phyloP scores from a whole-genome alignment of 1,140 invertebrate species.

The Bathynomus jamesi region DNA sequence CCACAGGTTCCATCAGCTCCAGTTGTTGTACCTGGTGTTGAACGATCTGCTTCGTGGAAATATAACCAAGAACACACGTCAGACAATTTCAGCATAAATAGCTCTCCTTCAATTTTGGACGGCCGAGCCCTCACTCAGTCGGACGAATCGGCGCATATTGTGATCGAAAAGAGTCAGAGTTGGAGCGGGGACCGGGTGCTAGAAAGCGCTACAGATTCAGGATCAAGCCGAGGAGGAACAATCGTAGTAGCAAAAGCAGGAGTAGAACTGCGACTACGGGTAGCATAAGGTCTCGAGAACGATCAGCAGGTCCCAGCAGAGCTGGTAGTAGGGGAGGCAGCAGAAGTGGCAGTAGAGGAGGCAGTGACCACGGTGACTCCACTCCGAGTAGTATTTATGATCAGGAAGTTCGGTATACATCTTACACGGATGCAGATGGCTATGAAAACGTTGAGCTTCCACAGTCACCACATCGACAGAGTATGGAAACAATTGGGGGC shows the following conservation, averaged over 20 bases:
- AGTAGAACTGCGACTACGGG: not conserved
- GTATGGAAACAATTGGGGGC: no score
- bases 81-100: conserved; percentile 8
- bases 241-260: conserved; percentile 8
- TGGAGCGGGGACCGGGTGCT: conserved; percentile 17
- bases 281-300: conserved; percentile 4
- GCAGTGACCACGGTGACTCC: conserved; percentile 18
- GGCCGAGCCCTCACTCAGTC: conserved; percentile 1
- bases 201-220: conserved; percentile 19
- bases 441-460: conserved; percentile 20
- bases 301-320: not conserved
- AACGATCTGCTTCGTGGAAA: conserved; percentile 12
- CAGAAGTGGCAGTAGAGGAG: conserved; percentile 6
- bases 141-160: not conserved
- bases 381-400: conserved; percentile 20
- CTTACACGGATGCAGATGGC: conserved; percentile 11
- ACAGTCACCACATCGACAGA: no score
- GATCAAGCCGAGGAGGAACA: conserved; percentile 11
- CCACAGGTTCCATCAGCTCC: not conserved
- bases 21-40: conserved; percentile 1
- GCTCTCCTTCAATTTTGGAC: conserved; percentile 18
- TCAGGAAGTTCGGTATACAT: conserved; percentile 9
- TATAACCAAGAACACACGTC: conserved; percentile 10
- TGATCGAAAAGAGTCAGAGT: conserved; percentile 19
- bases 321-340: conserved; percentile 7